phyloP scores from a whole-genome alignment of 2,797 vertebrate genomes.

The Craterocephalus amniculus region DNA sequence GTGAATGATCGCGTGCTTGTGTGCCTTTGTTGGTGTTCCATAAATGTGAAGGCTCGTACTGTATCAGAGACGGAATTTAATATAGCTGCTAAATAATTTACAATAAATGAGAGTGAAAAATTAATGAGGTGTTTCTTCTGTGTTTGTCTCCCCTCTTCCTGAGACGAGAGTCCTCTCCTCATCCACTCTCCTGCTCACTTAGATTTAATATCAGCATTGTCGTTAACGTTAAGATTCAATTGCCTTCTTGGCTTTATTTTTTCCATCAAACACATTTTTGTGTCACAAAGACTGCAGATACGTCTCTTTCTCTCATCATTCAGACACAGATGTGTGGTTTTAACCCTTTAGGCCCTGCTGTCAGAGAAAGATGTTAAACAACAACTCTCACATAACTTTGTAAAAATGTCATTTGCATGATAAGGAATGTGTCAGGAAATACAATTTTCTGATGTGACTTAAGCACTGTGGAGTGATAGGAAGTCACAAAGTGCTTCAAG shows the following conservation, averaged over 20 bases:
- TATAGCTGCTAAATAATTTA: conserved; percentile 72
- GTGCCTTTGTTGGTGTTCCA: conserved; percentile 30
- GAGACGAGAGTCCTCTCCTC: conserved; percentile 23
- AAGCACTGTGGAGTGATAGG: not conserved
- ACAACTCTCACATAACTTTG: not conserved
- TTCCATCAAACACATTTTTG: too few relatives aligned
- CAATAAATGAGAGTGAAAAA: conserved; percentile 71
- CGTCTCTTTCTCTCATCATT: too few relatives aligned
- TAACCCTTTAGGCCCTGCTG: not conserved
- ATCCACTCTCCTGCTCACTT: conserved; percentile 3
- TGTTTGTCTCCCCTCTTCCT: conserved; percentile 39
- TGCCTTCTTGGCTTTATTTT: too few relatives aligned
- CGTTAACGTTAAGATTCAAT: not conserved
- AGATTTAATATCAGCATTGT: not conserved
- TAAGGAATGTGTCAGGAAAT: too few relatives aligned
- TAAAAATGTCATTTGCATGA: too few relatives aligned
- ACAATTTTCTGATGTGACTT: not conserved
- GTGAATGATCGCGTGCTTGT: conserved; percentile 9
- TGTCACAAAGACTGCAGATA: too few relatives aligned
- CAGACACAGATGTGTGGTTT: too few relatives aligned
- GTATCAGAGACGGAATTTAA: conserved; percentile 45
- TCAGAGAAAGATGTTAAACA: not conserved
- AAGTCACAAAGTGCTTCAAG: not conserved
- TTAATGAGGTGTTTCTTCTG: conserved; percentile 67
- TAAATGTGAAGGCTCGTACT: conserved; percentile 15